Conservation (phyloP, 2,113 vertebrate genomes). For the Pipa parva region DNA sequence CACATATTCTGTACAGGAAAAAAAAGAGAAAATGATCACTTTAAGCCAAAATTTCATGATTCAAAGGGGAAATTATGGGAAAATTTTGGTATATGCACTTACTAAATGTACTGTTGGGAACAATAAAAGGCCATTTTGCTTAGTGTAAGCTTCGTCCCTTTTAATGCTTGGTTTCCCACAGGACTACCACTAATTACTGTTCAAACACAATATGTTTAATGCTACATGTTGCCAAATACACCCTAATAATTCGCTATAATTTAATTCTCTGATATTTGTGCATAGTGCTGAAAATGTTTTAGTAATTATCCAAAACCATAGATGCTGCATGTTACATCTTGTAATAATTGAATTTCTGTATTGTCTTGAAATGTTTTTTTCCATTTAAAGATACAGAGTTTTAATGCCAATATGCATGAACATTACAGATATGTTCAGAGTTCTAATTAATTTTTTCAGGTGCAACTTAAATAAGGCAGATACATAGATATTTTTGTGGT, state of each 20-base stretch:
- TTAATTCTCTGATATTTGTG: constrained; percentile 23
- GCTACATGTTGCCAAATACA: constrained; percentile 54
- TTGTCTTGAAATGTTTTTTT: constrained; percentile 15
- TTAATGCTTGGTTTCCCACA: constrained; percentile 53
- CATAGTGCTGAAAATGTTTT: constrained; percentile 10
- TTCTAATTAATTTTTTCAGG: too few relatives aligned
- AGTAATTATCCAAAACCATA: constrained; percentile 27
- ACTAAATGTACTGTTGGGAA: constrained; percentile 57
- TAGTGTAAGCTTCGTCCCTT: constrained; percentile 53
- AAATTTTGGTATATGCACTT: constrained; percentile 52
- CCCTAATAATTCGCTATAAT: constrained; percentile 40
- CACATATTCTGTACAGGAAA: not conserved
- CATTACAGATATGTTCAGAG: too few relatives aligned
- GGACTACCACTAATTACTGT: constrained; percentile 57
- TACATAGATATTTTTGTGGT: too few relatives aligned
- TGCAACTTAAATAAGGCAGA: too few relatives aligned
- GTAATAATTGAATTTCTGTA: constrained; percentile 28
- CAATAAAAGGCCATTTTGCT: constrained; percentile 52
- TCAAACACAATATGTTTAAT: constrained; percentile 51
- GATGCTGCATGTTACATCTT: constrained; percentile 15
- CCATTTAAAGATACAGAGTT: not conserved
- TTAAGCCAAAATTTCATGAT: constrained; percentile 23
- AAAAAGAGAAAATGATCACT: constrained; percentile 5
- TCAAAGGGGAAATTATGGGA: constrained; percentile 48
- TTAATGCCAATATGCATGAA: too few relatives aligned